Evolutionary conservation across 2,888 invertebrate genomes (phyloP).

Genomic region (Mimas tiliae): DNA sequence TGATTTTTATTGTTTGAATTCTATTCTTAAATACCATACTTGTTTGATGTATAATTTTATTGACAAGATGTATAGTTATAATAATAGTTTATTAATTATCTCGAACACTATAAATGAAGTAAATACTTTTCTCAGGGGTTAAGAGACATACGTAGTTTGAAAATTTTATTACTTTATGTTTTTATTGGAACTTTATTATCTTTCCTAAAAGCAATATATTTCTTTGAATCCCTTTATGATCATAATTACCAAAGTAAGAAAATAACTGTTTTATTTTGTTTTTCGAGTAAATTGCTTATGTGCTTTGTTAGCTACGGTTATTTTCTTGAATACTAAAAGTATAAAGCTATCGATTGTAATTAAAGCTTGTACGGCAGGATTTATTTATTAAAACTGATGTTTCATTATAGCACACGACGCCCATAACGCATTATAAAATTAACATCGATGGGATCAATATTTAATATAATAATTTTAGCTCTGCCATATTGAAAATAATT

Average conservation of each 20-base stretch:
- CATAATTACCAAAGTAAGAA: background rate
- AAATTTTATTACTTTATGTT: background rate
- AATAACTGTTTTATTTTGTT: background rate
- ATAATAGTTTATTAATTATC: conserved; percentile 3
- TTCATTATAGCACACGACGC: conserved; percentile 6
- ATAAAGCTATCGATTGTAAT: background rate
- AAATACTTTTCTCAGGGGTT: background rate
- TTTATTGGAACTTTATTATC: background rate
- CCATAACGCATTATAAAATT: conserved; percentile 8
- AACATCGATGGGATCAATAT: background rate
- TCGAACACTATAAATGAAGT: background rate
- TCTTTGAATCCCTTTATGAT: background rate
- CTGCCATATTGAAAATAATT: background rate
- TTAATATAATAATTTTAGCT: background rate
- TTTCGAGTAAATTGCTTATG: conserved; percentile 4
- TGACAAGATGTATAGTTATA: background rate
- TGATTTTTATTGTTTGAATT: conserved; percentile 16
- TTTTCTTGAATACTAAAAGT: conserved; percentile 1
- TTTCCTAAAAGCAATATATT: background rate
- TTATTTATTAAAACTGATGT: conserved; percentile 21
- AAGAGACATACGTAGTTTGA: conserved; percentile 2
- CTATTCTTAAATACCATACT: background rate
- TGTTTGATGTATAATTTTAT: conserved; percentile 4
- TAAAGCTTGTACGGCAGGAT: background rate
- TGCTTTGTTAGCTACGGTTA: background rate